These are phyloP conservation scores for Poecilia latipinna DNA, from an alignment of 2,113 vertebrate genomes.

Conservation along the genomic window DNA sequence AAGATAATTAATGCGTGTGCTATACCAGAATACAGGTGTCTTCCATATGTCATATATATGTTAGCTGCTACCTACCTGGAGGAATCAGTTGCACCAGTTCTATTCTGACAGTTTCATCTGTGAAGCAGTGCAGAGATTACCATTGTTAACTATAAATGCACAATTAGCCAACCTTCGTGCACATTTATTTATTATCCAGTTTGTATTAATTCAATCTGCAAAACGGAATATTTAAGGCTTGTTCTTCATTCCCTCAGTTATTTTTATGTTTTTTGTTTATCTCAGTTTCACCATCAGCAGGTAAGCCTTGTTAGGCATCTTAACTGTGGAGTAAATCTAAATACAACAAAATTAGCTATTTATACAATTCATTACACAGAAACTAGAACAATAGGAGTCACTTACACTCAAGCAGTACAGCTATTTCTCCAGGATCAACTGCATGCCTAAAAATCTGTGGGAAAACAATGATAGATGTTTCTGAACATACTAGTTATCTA, in stretches of 20 bases:
- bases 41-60: background rate
- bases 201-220: no score
- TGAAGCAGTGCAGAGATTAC: background rate
- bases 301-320: no score
- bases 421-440: slow-evolving; percentile 80
- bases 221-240: no score
- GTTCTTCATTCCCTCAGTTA: no score
- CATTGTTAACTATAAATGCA: background rate
- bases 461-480: background rate
- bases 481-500: background rate
- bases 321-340: no score
- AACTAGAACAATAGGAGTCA: background rate
- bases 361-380: background rate
- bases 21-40: background rate
- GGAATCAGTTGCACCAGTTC: slow-evolving; percentile 81
- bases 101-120: slow-evolving; percentile 78
- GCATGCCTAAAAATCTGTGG: slow-evolving; percentile 80
- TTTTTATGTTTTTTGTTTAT: no score
- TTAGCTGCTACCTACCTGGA: slow-evolving; percentile 70
- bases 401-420: slow-evolving; percentile 82
- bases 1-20: no score
- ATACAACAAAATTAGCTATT: background rate
- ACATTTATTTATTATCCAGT: no score
- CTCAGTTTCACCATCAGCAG: no score
- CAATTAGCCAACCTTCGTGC: background rate